Percentiles rank a stretch among this genome's conserved stretches.
These are phyloP conservation scores for Steatocranus sp. DNA, from an alignment of 2,797 vertebrate species.

Conservation along the genomic window DNA sequence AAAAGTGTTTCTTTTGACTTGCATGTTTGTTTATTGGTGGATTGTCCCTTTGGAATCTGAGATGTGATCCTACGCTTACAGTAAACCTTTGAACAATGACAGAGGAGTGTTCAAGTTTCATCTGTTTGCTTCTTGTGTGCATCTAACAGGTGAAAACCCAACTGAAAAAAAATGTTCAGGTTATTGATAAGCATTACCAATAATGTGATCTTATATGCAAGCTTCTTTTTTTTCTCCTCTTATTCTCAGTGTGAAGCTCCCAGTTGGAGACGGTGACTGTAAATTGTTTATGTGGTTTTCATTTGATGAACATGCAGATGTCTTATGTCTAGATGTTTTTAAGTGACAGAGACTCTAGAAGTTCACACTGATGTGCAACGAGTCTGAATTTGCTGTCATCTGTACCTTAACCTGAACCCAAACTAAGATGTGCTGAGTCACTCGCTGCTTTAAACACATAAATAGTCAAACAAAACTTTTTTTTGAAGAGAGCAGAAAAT, in stretches of 20 bases:
- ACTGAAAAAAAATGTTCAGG: neutral
- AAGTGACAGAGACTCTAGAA: neutral
- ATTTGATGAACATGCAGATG: neutral
- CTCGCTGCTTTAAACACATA: slow-evolving; percentile 6
- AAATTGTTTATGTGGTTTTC: neutral
- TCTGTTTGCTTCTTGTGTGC: neutral
- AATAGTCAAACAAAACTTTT: slow-evolving; percentile 5
- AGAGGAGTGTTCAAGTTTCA: neutral
- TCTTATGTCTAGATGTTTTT: neutral
- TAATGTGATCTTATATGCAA: neutral
- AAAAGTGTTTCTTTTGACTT: slow-evolving; percentile 53
- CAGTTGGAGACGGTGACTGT: neutral
- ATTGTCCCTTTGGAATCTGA: slow-evolving; percentile 42
- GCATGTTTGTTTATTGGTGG: slow-evolving; percentile 63
- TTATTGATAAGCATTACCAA: neutral
- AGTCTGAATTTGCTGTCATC: neutral
- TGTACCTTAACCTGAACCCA: neutral
- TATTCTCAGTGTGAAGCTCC: neutral
- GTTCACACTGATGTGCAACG: neutral
- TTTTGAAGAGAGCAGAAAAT: slow-evolving; percentile 10
- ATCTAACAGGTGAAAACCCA: slow-evolving; percentile 4
- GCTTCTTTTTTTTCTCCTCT: fast-evolving
- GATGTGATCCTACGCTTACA: slow-evolving; percentile 33
- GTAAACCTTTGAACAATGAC: slow-evolving; percentile 26
- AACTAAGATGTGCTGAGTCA: slow-evolving; percentile 42